These are phyloP conservation scores for Crenuchus spilurus DNA, from an alignment of 2,797 vertebrate species.

Conservation along the genomic window DNA sequence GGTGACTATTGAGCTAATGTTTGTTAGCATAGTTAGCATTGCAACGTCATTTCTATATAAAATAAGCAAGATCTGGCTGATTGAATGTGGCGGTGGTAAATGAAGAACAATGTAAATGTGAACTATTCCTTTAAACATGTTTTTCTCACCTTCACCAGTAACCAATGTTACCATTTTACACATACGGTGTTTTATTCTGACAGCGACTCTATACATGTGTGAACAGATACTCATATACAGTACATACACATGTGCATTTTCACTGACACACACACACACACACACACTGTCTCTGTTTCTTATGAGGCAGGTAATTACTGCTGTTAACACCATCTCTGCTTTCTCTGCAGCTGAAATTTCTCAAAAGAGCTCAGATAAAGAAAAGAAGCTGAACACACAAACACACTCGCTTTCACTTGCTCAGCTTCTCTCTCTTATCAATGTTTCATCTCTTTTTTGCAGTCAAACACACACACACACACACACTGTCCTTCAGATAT, in stretches of 20 bases:
- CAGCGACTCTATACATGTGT: no score
- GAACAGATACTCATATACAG: constrained; percentile 1
- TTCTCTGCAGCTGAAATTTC: constrained; percentile 43
- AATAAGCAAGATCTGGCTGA: no score
- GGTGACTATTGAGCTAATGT: no score
- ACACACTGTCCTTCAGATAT: constrained; percentile 7
- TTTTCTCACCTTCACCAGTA: no score
- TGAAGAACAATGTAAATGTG: no score
- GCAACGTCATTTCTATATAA: no score
- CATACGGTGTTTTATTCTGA: no score
- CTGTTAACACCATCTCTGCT: constrained; percentile 55
- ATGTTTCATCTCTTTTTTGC: background rate
- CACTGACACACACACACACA: constrained; percentile 27
- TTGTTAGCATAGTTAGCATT: no score
- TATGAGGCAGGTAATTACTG: constrained; percentile 56
- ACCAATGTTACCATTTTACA: no score
- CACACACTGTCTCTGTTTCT: constrained; percentile 45
- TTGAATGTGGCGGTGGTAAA: no score
- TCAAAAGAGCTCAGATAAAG: constrained; percentile 42
- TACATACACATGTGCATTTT: constrained; percentile 2
- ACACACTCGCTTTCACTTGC: constrained; percentile 12
- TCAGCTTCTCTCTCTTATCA: background rate
- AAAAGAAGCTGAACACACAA: constrained; percentile 31
- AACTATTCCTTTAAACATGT: no score
- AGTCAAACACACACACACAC: constrained; percentile 2